phyloP scores from a whole-genome alignment of 2,888 invertebrate genomes.

The Drosophila putrida region DNA sequence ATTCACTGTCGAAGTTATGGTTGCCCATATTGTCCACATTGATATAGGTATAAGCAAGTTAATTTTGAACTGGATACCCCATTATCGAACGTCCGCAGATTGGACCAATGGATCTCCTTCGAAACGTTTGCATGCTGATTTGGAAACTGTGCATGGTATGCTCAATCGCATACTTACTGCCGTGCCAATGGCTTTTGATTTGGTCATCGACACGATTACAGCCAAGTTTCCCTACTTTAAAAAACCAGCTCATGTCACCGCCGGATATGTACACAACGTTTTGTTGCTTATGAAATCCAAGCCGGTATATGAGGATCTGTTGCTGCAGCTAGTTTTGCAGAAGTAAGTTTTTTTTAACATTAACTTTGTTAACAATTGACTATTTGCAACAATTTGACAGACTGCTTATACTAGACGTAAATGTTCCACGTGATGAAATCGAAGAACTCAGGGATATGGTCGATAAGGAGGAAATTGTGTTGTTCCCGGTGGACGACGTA shows the following conservation, averaged over 20 bases:
- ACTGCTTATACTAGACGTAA: conserved; percentile 91
- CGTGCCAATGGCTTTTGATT: conserved; percentile 89
- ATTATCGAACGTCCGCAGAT: conserved; percentile 86
- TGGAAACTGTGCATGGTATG: conserved; percentile 88
- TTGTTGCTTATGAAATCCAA: conserved; percentile 91
- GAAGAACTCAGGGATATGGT: conserved; percentile 86
- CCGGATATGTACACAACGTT: conserved; percentile 92
- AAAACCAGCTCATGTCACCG: conserved; percentile 89
- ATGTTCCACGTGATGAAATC: conserved; percentile 87
- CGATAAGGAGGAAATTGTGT: conserved; percentile 84
- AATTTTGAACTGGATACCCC: conserved; percentile 87
- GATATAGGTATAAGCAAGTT: conserved; percentile 88
- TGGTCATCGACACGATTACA: conserved; percentile 89
- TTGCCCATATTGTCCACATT: conserved; percentile 89
- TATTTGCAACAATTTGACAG: conserved; percentile 84
- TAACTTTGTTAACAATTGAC: background rate
- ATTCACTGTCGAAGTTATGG: conserved; percentile 89
- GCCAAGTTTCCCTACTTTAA: conserved; percentile 92
- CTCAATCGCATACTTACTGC: conserved; percentile 84
- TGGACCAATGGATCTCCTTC: conserved; percentile 88
- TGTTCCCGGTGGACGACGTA: conserved; percentile 82
- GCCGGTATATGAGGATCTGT: conserved; percentile 89
- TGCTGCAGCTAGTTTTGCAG: conserved; percentile 91
- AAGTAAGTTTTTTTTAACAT: conserved; percentile 87
- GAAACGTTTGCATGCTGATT: conserved; percentile 86